Conservation (phyloP, 2,888 invertebrate genomes). For the Hirtodrosophila histrioides region DNA sequence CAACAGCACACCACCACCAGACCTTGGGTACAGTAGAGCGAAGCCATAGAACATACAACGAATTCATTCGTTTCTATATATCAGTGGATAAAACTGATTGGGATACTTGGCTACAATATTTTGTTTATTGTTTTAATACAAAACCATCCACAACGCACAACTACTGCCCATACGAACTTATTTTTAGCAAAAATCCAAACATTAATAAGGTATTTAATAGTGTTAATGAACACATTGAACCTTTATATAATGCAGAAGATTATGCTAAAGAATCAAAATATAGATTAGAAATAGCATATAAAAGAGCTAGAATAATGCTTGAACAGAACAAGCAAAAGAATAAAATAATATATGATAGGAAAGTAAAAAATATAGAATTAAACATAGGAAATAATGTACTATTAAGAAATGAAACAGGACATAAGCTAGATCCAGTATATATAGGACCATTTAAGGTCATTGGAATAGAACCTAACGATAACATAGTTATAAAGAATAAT, state of each 20-base stretch:
- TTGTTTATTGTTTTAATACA: too few species aligned
- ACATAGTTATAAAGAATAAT: not conserved
- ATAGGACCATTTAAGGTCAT: conserved; percentile 4
- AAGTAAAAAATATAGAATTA: conserved; percentile 4
- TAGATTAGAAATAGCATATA: not conserved
- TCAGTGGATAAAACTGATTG: conserved; percentile 5
- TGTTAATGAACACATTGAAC: not conserved
- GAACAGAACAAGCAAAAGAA: not conserved
- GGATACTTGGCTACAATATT: not conserved
- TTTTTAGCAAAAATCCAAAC: too few species aligned
- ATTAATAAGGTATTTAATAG: conserved; percentile 2
- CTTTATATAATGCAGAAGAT: conserved; percentile 3
- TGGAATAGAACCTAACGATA: not conserved
- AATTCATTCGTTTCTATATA: not conserved
- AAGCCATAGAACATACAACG: not conserved
- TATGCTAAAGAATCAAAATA: conserved; percentile 3
- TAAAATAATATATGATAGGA: conserved; percentile 1
- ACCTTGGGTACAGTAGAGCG: not conserved
- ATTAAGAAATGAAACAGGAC: not conserved
- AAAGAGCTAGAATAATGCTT: not conserved
- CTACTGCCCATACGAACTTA: too few species aligned
- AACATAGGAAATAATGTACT: not conserved
- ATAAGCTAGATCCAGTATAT: not conserved
- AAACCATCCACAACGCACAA: too few species aligned
- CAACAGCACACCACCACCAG: not conserved